phyloP scores from a whole-genome alignment of 2,888 invertebrate species.

The Zaprionus bogoriensis region DNA sequence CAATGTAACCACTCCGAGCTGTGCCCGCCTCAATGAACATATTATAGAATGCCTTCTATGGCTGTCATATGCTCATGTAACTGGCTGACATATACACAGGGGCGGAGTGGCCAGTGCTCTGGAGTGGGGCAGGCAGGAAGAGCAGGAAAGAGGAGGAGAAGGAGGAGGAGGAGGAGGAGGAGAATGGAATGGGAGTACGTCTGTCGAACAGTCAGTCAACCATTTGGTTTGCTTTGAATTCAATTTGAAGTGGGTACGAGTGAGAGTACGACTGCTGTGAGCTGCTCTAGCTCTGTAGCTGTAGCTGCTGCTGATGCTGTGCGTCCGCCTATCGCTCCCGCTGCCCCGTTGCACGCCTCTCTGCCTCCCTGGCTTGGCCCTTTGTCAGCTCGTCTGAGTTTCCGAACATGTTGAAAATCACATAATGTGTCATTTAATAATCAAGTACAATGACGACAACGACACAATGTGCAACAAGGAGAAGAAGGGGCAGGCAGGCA shows the following conservation, averaged over 20 bases:
- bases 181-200: neutral
- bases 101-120: neutral
- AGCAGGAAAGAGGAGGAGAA: neutral
- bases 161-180: neutral
- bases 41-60: slow-evolving; percentile 78
- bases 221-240: slow-evolving; percentile 68
- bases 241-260: slow-evolving; percentile 60
- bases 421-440: slow-evolving; percentile 82
- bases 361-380: neutral
- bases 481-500: neutral
- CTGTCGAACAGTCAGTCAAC: slow-evolving; percentile 31
- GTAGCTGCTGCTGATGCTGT: slow-evolving; percentile 21
- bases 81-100: slow-evolving; percentile 58
- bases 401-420: slow-evolving; percentile 73
- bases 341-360: neutral
- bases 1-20: too few species aligned
- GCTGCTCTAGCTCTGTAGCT: slow-evolving; percentile 20
- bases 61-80: slow-evolving; percentile 74
- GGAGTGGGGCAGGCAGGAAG: neutral
- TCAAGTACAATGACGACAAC: slow-evolving; percentile 72
- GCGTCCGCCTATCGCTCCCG: slow-evolving; percentile 9
- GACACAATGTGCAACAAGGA: slow-evolving; percentile 57
- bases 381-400: slow-evolving; percentile 32
- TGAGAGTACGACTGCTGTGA: slow-evolving; percentile 2
- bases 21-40: slow-evolving; percentile 74